phyloP scores from a whole-genome alignment of 2,113 vertebrate species.

The Carettochelys insculpta region DNA sequence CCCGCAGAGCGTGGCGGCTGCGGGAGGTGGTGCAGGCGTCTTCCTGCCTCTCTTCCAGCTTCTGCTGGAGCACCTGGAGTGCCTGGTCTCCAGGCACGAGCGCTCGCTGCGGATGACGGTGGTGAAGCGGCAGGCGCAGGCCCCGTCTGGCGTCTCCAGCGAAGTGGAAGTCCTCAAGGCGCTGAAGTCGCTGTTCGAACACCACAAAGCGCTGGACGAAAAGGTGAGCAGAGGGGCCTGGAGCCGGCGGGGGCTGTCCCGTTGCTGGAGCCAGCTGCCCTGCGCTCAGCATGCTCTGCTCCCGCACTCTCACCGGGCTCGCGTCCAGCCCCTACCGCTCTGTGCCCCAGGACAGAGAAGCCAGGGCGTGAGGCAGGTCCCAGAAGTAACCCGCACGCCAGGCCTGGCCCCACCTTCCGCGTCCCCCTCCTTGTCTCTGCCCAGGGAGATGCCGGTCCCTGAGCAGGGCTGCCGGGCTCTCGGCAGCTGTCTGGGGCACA shows the following conservation, averaged over 20 bases:
- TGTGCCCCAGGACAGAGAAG: neutral
- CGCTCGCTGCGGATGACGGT: constrained; percentile 96
- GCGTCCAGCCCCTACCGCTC: neutral
- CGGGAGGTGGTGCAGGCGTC: neutral
- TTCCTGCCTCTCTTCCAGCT: constrained; percentile 75
- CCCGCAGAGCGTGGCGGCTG: no score
- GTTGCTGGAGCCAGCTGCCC: neutral
- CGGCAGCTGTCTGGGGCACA: neutral
- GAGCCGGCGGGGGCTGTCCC: neutral
- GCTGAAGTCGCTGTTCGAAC: constrained; percentile 95
- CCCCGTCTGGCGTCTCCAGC: constrained; percentile 94
- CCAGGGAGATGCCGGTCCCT: neutral
- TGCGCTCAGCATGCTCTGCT: no score
- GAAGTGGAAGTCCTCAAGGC: constrained; percentile 98
- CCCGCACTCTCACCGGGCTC: no score
- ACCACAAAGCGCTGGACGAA: constrained; percentile 97
- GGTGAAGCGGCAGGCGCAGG: constrained; percentile 95
- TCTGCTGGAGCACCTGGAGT: constrained; percentile 96
- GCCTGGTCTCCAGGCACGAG: constrained; percentile 95
- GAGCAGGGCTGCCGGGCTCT: neutral
- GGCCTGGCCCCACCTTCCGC: neutral
- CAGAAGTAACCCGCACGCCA: neutral
- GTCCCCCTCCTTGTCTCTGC: neutral
- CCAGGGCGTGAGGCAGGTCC: neutral
- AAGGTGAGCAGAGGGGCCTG: constrained; percentile 79